Percentiles rank a stretch among this genome's conserved stretches.
These are phyloP conservation scores for Argentina silus DNA, from an alignment of 2,797 vertebrate species.

Conservation along the genomic window DNA sequence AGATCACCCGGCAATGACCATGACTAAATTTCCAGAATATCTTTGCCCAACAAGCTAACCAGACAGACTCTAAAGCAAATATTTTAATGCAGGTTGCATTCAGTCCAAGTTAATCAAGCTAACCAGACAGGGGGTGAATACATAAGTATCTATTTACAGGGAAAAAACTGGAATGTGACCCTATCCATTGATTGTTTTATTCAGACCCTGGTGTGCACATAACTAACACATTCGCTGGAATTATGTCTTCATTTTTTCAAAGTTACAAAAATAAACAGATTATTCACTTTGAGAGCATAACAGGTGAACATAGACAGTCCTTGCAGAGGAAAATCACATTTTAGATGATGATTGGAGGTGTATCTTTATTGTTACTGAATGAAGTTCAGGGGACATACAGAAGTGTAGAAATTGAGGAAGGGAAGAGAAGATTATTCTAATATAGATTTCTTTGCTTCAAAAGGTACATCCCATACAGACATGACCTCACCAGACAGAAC, in stretches of 20 bases:
- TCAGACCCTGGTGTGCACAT: conserved; percentile 44
- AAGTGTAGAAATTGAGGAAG: neutral
- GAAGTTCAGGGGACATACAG: neutral
- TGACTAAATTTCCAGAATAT: conserved; percentile 30
- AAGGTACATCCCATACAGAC: neutral
- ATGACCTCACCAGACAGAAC: neutral
- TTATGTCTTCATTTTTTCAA: conserved; percentile 16
- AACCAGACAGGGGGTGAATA: conserved; percentile 68
- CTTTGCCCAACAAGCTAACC: neutral
- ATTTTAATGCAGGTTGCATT: conserved; percentile 67
- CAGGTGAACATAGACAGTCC: neutral
- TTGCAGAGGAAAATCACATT: neutral
- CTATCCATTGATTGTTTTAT: conserved; percentile 63
- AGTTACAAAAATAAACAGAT: conserved; percentile 19
- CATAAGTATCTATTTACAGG: conserved; percentile 76
- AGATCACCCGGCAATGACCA: conserved; percentile 49
- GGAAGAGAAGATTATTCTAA: neutral
- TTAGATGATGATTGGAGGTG: neutral
- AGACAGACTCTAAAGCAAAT: conserved; percentile 30
- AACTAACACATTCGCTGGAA: conserved; percentile 35
- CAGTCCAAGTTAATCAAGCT: conserved; percentile 63
- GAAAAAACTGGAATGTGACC: conserved; percentile 74
- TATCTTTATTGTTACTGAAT: neutral
- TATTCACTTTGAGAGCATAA: conserved; percentile 12
- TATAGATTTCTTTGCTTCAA: neutral